Conservation (phyloP, 2,113 vertebrate species). For the Glareola pratincola region DNA sequence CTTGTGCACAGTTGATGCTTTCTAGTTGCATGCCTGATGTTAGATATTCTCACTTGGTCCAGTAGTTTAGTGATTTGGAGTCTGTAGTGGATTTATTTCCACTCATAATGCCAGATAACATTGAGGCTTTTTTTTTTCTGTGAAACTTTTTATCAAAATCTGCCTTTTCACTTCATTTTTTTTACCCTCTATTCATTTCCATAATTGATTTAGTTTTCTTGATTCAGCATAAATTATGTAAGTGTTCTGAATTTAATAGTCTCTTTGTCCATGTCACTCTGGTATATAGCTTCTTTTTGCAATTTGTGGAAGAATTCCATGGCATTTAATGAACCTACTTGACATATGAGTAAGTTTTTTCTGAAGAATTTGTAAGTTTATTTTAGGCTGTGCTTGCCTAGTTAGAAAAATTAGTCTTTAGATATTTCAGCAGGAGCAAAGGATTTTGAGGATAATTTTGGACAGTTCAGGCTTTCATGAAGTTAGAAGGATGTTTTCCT, state of each 20-base stretch:
- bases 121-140: background rate
- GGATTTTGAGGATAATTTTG: background rate
- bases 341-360: background rate
- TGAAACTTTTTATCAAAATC: background rate
- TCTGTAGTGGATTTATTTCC: background rate
- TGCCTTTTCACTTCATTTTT: background rate
- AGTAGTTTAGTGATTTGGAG: background rate
- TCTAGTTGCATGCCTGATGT: background rate
- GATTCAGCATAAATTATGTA: constrained; percentile 19
- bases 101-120: background rate
- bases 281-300: background rate
- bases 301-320: background rate
- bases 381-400: background rate
- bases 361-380: background rate
- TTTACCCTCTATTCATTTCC: background rate
- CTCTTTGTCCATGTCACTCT: background rate
- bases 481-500: background rate
- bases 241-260: constrained; percentile 17
- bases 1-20: background rate
- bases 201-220: constrained; percentile 22
- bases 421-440: background rate
- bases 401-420: background rate
- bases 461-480: background rate
- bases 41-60: background rate
- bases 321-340: background rate